phyloP scores from a whole-genome alignment of 2,888 invertebrate species.

The Drosophila pegasa region DNA sequence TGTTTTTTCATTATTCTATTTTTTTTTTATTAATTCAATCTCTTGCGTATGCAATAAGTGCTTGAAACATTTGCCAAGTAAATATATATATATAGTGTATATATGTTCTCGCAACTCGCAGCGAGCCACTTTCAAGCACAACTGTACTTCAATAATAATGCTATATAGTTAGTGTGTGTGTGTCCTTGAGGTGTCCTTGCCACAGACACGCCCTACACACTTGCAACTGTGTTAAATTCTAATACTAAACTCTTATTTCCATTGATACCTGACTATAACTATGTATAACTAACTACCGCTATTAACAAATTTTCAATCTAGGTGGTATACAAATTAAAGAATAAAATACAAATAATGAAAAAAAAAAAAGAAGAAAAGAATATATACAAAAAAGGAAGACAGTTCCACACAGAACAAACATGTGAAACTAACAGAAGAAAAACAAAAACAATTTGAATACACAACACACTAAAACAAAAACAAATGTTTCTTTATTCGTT shows the following conservation, averaged over 20 bases:
- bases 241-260: conserved; percentile 63
- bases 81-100: conserved; percentile 4
- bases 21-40: conserved; percentile 4
- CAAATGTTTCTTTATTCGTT: conserved; percentile 49
- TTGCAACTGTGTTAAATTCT: conserved; percentile 63
- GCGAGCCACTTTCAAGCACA: conserved; percentile 43
- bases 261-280: conserved; percentile 77
- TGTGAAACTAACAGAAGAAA: conserved; percentile 21
- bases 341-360: conserved; percentile 1
- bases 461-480: conserved; percentile 37
- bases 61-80: conserved; percentile 34
- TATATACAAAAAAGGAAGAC: conserved; percentile 11
- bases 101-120: conserved; percentile 6
- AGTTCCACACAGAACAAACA: conserved; percentile 24
- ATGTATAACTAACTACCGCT: conserved; percentile 58
- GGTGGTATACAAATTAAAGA: conserved; percentile 39
- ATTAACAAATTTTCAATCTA: conserved; percentile 64
- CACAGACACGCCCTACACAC: conserved; percentile 22
- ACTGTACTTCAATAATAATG: conserved; percentile 58
- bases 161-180: conserved; percentile 22
- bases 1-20: conserved; percentile 18
- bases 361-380: conserved; percentile 11
- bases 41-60: conserved; percentile 41
- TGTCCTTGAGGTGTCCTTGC: neutral
- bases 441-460: conserved; percentile 20